Percentiles rank a stretch among this genome's conserved stretches.
These are phyloP conservation scores for Pangasius sanitwongsei DNA, from an alignment of 2,797 vertebrate genomes.

Conservation along the genomic window DNA sequence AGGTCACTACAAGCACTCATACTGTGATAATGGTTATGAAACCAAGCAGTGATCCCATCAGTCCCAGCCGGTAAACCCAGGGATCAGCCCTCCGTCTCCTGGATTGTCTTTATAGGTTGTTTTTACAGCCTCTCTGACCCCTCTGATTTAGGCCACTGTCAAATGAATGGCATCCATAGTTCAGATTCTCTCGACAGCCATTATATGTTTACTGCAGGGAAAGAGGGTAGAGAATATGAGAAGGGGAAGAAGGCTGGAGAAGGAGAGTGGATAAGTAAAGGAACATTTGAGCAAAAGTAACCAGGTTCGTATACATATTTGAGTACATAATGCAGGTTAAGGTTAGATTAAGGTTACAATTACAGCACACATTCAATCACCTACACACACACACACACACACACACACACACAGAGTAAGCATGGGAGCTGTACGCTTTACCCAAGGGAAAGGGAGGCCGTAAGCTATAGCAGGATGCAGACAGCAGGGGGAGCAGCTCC, in stretches of 20 bases:
- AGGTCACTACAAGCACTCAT: constrained; percentile 15
- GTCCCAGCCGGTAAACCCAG: constrained; percentile 6
- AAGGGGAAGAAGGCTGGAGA: background rate
- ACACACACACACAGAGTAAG: background rate
- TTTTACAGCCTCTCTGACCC: constrained; percentile 39
- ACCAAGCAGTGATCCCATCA: constrained; percentile 16
- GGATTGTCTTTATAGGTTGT: constrained; percentile 28
- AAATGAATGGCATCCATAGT: constrained; percentile 44
- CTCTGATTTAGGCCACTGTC: constrained; percentile 43
- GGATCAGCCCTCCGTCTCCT: constrained; percentile 24
- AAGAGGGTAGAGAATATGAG: background rate
- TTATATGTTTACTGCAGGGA: constrained; percentile 26
- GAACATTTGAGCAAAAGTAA: background rate
- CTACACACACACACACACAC: background rate
- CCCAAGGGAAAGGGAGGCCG: constrained; percentile 59
- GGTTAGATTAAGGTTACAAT: background rate
- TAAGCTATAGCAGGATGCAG: constrained; percentile 78
- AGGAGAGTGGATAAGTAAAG: background rate
- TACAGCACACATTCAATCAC: background rate
- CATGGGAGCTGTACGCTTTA: background rate
- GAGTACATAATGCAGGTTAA: background rate
- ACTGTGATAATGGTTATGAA: constrained; percentile 9
- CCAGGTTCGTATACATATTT: background rate
- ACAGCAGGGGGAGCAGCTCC: constrained; percentile 98
- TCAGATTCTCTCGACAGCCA: background rate